Percentiles rank a stretch among this genome's conserved stretches.
phyloP scores from a whole-genome alignment of 2,888 invertebrate genomes.

The Uloborus plumipes region DNA sequence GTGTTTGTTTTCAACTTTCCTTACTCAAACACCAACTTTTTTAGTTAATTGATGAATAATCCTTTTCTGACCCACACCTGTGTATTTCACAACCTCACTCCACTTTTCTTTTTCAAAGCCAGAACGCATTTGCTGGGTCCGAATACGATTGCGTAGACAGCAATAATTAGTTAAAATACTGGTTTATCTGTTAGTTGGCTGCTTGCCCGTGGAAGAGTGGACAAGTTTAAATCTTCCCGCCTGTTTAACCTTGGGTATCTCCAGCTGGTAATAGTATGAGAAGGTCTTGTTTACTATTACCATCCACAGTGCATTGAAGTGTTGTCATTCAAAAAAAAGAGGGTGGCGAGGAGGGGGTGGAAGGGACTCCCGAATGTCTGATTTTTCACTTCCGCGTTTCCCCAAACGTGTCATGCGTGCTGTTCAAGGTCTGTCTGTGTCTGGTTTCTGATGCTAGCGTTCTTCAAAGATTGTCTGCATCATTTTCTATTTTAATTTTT shows the following conservation, averaged over 20 bases:
- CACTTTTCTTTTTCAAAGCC: conserved; percentile 21
- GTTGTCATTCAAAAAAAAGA: conserved; percentile 8
- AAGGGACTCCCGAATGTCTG: conserved; percentile 3
- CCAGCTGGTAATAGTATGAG: background rate
- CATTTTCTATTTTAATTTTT: too few species aligned
- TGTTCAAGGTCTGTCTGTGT: conserved; percentile 42
- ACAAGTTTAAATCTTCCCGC: conserved; percentile 14
- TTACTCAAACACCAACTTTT: background rate
- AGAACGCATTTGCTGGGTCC: conserved; percentile 25
- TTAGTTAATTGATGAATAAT: conserved; percentile 5
- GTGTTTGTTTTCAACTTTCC: background rate
- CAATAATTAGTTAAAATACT: conserved; percentile 31
- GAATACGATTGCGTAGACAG: conserved; percentile 25
- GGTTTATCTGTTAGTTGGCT: conserved; percentile 47
- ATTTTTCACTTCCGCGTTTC: conserved; percentile 9
- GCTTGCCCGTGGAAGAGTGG: conserved; percentile 31
- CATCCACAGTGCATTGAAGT: conserved; percentile 5
- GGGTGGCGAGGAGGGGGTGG: conserved; percentile 8
- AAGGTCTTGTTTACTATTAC: conserved; percentile 2
- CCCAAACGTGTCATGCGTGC: conserved; percentile 6
- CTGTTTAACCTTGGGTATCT: conserved; percentile 48
- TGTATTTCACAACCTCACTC: conserved; percentile 46
- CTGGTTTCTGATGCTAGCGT: conserved; percentile 20
- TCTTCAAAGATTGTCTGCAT: too few species aligned
- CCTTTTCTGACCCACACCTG: conserved; percentile 31